phyloP scores from a whole-genome alignment of 2,888 invertebrate species.

The Macaria notata region DNA sequence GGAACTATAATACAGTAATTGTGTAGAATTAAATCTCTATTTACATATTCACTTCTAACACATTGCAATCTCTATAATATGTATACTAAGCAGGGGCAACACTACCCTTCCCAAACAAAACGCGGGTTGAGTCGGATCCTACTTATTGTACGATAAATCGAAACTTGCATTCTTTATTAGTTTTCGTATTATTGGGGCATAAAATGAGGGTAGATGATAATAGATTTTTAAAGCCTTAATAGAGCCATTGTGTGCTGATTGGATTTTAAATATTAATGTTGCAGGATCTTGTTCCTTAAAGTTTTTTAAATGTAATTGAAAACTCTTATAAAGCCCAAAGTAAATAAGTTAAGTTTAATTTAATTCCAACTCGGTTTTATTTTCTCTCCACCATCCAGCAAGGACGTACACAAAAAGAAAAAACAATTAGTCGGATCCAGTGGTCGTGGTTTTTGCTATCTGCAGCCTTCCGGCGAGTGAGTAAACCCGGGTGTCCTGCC shows the following conservation, averaged over 20 bases:
- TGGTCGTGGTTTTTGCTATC: slow-evolving; percentile 1
- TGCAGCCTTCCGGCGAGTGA: not conserved
- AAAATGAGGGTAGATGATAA: slow-evolving; percentile 19
- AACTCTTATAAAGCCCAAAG: too few relatives aligned
- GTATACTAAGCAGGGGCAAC: slow-evolving; percentile 31
- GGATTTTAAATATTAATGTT: slow-evolving; percentile 24
- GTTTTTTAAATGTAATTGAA: too few relatives aligned
- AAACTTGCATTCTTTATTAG: slow-evolving; percentile 57
- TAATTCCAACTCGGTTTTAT: too few relatives aligned
- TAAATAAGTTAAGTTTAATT: too few relatives aligned
- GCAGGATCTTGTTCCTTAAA: not conserved
- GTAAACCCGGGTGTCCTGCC: slow-evolving; percentile 2
- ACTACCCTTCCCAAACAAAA: slow-evolving; percentile 52
- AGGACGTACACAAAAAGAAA: too few relatives aligned
- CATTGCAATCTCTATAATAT: too few relatives aligned
- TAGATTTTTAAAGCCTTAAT: slow-evolving; percentile 22
- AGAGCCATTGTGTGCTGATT: slow-evolving; percentile 27
- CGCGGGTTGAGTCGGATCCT: slow-evolving; percentile 55
- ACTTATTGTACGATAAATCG: slow-evolving; percentile 51
- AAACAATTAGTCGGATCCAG: not conserved
- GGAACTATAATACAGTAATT: too few relatives aligned
- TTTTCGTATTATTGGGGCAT: slow-evolving; percentile 24
- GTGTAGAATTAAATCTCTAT: too few relatives aligned
- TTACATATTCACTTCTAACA: too few relatives aligned
- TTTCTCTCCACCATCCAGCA: too few relatives aligned